Base-by-base conservation (phyloP, 2,888 invertebrate genomes). In the Strigamia transsilvanica region DNA sequence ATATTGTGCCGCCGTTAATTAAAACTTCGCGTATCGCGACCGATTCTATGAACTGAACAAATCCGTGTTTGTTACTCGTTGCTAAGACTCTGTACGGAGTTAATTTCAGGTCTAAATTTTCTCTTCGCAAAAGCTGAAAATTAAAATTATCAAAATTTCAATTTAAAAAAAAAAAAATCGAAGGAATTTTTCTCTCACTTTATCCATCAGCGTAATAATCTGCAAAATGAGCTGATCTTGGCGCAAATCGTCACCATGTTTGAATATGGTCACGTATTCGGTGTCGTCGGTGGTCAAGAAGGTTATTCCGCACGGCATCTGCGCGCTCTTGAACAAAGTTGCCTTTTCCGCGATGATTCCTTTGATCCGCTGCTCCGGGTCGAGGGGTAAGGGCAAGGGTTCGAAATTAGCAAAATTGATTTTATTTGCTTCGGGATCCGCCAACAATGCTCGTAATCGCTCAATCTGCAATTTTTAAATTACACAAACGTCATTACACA, bases 191-290 rank as follows among this genome's bases (percentile, higher is more conserved):
- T 15, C 5, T 42, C 81, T 82, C 84, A 89, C 89, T 86, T 87
- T 96, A 88, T 99, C 99, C 98, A 99, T 99, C 15, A 99, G 89
- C 0, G 97, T 96, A 61, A 99, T 98, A 91, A 99, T 99, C 90
- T 99, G 99, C 79, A 99, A 89, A 83, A 99, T 96, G 0, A 99
- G 90, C 88, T 99, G 99, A 89, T 99, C 99, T 89, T 99, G 99
- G 2, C 99, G 91, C 81, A 99, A 89, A 88, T 99, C 99, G 88
- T 99, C 99, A 0, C 99, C 99, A 86, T 97, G 93, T 88, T 99
- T 99, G 88, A 99, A 99, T 84, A 99, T 98, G 0, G 98, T 95
- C 18, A 95, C 94, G 88, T 98, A 99, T 27, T 86, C 85, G 46
- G 91, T 91, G 56, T 93, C 93, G 83, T 93, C 92, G 0, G 93